phyloP scores from a whole-genome alignment of 2,113 vertebrate genomes.

The Falco punctatus region DNA sequence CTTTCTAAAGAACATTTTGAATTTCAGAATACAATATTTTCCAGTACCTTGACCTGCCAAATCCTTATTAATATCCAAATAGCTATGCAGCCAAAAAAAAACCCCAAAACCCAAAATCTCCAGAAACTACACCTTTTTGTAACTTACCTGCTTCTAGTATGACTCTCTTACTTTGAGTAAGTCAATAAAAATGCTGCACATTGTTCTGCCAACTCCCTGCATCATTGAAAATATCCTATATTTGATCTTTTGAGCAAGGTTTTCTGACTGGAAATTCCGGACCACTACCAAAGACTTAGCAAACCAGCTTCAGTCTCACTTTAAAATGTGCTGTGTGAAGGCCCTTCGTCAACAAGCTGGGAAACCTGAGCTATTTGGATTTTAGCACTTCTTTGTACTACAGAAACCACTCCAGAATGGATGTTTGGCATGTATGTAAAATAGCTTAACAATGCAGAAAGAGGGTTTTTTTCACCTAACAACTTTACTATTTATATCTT shows the following conservation, averaged over 20 bases:
- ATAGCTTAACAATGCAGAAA: constrained; percentile 32
- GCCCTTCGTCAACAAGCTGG: neutral
- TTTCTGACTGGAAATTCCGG: constrained; percentile 3
- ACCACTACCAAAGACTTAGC: constrained; percentile 32
- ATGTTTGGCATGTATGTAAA: constrained; percentile 43
- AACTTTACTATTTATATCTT: constrained; percentile 5
- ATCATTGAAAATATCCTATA: neutral
- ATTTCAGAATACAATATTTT: constrained; percentile 67
- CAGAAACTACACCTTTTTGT: neutral
- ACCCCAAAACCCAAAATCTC: neutral
- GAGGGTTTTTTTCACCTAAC: constrained; percentile 29
- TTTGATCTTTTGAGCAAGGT: neutral
- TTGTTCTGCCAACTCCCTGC: neutral
- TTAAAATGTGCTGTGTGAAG: neutral
- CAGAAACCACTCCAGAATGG: constrained; percentile 29
- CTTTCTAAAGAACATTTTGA: constrained; percentile 59
- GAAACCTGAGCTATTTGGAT: neutral
- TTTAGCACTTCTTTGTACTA: constrained; percentile 41
- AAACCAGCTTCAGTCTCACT: neutral
- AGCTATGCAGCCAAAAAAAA: constrained; percentile 33
- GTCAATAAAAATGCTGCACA: neutral
- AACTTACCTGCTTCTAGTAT: neutral
- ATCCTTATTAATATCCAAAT: constrained; percentile 31
- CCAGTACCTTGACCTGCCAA: constrained; percentile 57
- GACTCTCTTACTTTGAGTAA: neutral